A percentile compares a stretch with the other conserved stretches of the same genome.
Evolutionary conservation across 2,888 invertebrate genomes (phyloP).

Genomic region (Drosophila stalkeri): DNA sequence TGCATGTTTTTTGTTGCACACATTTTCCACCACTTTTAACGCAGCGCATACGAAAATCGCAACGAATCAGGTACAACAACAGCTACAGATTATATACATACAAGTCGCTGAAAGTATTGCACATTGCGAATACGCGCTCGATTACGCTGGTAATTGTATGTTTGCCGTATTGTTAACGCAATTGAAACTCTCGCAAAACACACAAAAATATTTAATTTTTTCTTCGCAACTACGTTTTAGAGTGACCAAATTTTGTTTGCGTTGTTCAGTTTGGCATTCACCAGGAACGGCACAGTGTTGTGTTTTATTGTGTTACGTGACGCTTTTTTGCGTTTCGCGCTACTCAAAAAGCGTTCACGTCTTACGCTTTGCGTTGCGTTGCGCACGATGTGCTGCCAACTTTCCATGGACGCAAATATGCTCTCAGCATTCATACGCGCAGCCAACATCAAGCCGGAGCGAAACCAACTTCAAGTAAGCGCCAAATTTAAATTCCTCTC

Average conservation of each 20-base stretch:
- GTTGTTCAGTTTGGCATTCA: slow-evolving; percentile 55
- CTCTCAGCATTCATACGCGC: neutral
- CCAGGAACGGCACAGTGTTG: slow-evolving; percentile 45
- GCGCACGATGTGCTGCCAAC: slow-evolving; percentile 7
- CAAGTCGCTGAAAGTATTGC: slow-evolving; percentile 27
- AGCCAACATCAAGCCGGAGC: slow-evolving; percentile 10
- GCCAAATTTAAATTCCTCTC: slow-evolving; percentile 22
- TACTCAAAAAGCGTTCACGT: slow-evolving; percentile 21
- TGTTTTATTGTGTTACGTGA: slow-evolving; percentile 20
- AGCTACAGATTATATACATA: slow-evolving; percentile 61
- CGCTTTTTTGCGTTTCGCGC: slow-evolving; percentile 4
- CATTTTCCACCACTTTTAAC: slow-evolving; percentile 77
- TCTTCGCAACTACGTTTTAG: slow-evolving; percentile 60
- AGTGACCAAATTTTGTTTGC: slow-evolving; percentile 65
- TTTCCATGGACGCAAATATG: neutral
- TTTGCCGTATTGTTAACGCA: slow-evolving; percentile 28
- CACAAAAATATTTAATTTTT: slow-evolving; percentile 63
- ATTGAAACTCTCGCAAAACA: slow-evolving; percentile 46
- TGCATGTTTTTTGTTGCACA: slow-evolving; percentile 65
- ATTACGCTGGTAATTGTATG: slow-evolving; percentile 17
- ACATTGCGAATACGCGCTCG: slow-evolving; percentile 28
- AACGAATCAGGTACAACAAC: slow-evolving; percentile 61
- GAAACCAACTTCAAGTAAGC: slow-evolving; percentile 37
- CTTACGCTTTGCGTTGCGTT: slow-evolving; percentile 15
- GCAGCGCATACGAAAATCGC: slow-evolving; percentile 68